A percentile compares a stretch with the other conserved stretches of the same genome.
Conservation (phyloP, 2,797 vertebrate genomes). For the Manis javanica region DNA sequence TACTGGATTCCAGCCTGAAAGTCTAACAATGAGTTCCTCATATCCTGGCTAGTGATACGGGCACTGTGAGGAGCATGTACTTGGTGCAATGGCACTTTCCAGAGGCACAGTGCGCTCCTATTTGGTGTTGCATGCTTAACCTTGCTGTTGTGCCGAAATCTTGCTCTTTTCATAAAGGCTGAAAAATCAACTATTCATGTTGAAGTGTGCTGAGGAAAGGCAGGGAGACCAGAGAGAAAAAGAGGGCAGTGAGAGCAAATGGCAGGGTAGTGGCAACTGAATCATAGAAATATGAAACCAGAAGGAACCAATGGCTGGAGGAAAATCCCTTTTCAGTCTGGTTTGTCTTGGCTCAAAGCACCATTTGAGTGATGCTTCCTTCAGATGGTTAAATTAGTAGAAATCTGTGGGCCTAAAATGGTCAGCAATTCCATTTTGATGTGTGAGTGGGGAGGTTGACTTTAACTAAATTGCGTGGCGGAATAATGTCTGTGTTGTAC, state of each 20-base stretch:
- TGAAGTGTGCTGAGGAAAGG: background rate
- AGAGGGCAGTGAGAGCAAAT: background rate
- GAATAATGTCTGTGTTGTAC: background rate
- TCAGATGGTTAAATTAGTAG: background rate
- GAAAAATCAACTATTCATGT: background rate
- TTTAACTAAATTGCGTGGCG: background rate
- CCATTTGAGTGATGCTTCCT: background rate
- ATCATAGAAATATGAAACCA: background rate
- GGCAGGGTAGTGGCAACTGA: background rate
- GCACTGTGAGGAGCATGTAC: background rate
- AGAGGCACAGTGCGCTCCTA: background rate
- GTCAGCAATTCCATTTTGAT: background rate
- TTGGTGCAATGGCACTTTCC: accelerated
- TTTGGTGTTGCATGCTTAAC: background rate
- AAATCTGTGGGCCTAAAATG: background rate
- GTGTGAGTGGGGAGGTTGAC: background rate
- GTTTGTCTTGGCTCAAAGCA: background rate
- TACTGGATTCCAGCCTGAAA: background rate
- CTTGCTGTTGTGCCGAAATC: background rate
- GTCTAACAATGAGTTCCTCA: background rate
- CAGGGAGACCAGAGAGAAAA: background rate
- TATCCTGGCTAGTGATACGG: background rate
- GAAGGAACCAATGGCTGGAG: background rate
- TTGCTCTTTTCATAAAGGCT: background rate
- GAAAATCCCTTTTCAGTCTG: background rate